Evolutionary conservation across 1,140 invertebrate genomes (phyloP).

Genomic region (Cyclina sinensis): DNA sequence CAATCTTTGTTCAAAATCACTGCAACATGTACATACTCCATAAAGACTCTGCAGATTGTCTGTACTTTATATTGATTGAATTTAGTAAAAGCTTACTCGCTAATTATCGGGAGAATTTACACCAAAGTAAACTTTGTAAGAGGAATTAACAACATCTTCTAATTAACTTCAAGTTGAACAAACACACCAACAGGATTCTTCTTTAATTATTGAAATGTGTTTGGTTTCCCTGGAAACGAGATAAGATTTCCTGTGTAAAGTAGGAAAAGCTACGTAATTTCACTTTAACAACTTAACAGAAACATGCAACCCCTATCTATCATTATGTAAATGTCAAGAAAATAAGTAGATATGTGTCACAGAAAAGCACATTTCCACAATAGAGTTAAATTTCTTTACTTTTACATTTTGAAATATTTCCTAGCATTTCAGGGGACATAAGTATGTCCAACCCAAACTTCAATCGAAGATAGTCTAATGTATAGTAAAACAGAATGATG

Average conservation of each 20-base stretch:
- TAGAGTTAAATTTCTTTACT: too few relatives aligned
- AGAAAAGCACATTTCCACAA: too few relatives aligned
- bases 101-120: slow-evolving; percentile 30
- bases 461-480: too few relatives aligned
- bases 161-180: slow-evolving; percentile 32
- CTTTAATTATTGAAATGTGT: slow-evolving; percentile 28
- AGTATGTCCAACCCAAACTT: too few relatives aligned
- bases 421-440: too few relatives aligned
- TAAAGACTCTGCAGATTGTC: too few relatives aligned
- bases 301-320: slow-evolving; percentile 1
- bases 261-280: slow-evolving; percentile 17
- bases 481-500: too few relatives aligned
- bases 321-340: neutral
- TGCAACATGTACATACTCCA: neutral
- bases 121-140: slow-evolving; percentile 30
- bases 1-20: too few relatives aligned
- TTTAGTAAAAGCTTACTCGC: slow-evolving; percentile 26
- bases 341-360: neutral
- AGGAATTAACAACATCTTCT: slow-evolving; percentile 25
- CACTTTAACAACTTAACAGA: neutral
- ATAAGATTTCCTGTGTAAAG: slow-evolving; percentile 26
- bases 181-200: slow-evolving; percentile 18
- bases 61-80: slow-evolving; percentile 37
- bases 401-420: too few relatives aligned
- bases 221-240: slow-evolving; percentile 17